A percentile compares a stretch with the other conserved stretches of the same genome.
These are phyloP conservation scores for Rissa tridactyla DNA, from an alignment of 2,113 vertebrate species.

Conservation along the genomic window DNA sequence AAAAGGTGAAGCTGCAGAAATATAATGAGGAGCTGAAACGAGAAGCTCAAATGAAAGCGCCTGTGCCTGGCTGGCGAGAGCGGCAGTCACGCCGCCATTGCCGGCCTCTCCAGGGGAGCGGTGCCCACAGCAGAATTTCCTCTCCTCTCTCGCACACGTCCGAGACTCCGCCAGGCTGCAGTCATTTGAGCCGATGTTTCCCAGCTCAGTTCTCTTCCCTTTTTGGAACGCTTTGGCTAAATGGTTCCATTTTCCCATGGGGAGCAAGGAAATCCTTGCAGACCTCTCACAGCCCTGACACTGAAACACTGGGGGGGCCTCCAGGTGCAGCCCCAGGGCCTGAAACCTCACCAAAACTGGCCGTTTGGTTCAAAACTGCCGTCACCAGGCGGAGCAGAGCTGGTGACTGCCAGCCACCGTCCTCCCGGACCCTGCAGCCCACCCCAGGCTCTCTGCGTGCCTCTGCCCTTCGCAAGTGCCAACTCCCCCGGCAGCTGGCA, in stretches of 20 bases:
- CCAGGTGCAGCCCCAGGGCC: not conserved
- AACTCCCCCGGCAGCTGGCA: not conserved
- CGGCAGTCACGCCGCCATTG: accelerated
- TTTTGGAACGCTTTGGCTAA: not conserved
- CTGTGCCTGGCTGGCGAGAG: not conserved
- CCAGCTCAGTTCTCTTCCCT: not conserved
- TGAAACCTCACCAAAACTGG: not conserved
- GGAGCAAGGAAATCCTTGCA: not conserved
- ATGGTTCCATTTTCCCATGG: not conserved
- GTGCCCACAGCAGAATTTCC: not conserved
- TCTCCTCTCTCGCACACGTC: not conserved
- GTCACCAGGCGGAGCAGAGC: not conserved
- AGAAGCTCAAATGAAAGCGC: not conserved
- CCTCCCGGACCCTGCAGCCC: not conserved
- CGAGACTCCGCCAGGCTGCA: not conserved
- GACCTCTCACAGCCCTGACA: not conserved
- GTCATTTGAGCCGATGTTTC: not conserved
- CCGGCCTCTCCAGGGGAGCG: not conserved
- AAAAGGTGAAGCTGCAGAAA: conserved; percentile 59
- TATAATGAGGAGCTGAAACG: conserved; percentile 35
- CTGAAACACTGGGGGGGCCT: accelerated
- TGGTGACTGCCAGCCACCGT: accelerated
- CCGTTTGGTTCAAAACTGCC: not conserved
- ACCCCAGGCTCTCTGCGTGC: accelerated
- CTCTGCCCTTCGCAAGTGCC: not conserved